These are phyloP conservation scores for Columba livia DNA, from an alignment of 2,113 vertebrate species.

Conservation along the genomic window DNA sequence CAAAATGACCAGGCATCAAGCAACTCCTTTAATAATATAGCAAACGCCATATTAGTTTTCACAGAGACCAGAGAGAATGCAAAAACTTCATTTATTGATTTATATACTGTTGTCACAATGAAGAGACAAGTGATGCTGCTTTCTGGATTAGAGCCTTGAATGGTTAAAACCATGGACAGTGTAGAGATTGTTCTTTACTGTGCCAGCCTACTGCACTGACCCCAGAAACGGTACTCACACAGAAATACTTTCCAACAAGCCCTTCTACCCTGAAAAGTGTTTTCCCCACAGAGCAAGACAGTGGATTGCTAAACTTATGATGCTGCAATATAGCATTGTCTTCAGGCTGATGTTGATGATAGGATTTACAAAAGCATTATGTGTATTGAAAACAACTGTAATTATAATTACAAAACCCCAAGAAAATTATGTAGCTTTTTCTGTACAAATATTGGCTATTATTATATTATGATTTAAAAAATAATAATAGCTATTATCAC, in stretches of 20 bases:
- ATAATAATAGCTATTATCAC: neutral
- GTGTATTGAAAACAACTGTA: neutral
- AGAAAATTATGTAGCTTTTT: neutral
- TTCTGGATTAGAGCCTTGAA: neutral
- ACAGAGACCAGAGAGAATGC: neutral
- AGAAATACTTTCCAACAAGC: neutral
- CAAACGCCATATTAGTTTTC: slow-evolving; percentile 22
- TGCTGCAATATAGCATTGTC: neutral
- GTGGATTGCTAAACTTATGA: neutral
- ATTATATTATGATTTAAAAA: neutral
- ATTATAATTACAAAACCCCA: neutral
- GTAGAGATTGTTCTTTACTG: neutral
- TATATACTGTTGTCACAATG: neutral
- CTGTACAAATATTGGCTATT: neutral
- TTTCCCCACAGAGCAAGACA: neutral
- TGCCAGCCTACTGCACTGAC: neutral
- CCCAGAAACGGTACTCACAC: neutral
- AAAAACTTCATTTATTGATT: neutral
- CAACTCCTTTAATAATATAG: neutral
- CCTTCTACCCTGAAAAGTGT: neutral
- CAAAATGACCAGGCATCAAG: slow-evolving; percentile 22
- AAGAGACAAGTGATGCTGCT: neutral
- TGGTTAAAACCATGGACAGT: neutral
- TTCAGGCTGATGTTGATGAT: neutral
- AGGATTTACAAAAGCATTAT: neutral